Percentiles rank a stretch among this genome's conserved stretches.
Evolutionary conservation across 2,888 invertebrate species (phyloP).

Genomic region (Andrena hattorfiana): DNA sequence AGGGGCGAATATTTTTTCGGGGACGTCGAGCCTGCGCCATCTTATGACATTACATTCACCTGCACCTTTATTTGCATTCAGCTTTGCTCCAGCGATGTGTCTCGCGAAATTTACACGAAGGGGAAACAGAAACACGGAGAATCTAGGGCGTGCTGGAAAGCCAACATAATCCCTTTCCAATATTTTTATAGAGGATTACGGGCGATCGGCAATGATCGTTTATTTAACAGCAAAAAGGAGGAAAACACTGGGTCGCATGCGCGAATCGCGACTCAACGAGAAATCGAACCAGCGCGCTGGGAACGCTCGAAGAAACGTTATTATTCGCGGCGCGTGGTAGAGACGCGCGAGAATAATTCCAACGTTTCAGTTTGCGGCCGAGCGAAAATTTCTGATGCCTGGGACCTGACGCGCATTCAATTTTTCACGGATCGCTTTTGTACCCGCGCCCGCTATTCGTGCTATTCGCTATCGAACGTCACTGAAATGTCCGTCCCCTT

Average conservation of each 20-base stretch:
- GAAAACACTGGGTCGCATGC: not conserved
- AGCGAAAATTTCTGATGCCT: conserved; percentile 9
- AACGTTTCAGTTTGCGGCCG: conserved; percentile 16
- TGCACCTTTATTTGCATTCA: not conserved
- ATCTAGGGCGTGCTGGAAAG: not conserved
- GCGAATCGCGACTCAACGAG: conserved; percentile 2
- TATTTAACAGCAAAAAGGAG: not conserved
- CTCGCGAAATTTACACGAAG: not conserved
- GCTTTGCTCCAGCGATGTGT: not conserved
- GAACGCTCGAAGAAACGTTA: not conserved
- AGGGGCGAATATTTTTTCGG: conserved; percentile 9
- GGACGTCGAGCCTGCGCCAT: not conserved
- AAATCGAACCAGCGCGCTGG: not conserved
- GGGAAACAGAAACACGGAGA: not conserved
- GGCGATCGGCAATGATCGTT: conserved; percentile 4
- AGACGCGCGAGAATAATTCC: conserved; percentile 14
- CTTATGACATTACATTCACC: conserved; percentile 14
- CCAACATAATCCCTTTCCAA: conserved; percentile 27
- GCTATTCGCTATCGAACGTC: conserved; percentile 12
- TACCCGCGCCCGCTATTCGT: not conserved
- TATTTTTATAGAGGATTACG: conserved; percentile 36
- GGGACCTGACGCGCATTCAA: conserved; percentile 16
- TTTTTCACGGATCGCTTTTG: conserved; percentile 29
- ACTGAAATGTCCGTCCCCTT: not conserved
- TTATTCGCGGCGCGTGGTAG: not conserved